phyloP scores from a whole-genome alignment of 2,113 vertebrate species.

The Gnathonemus longibarbis region DNA sequence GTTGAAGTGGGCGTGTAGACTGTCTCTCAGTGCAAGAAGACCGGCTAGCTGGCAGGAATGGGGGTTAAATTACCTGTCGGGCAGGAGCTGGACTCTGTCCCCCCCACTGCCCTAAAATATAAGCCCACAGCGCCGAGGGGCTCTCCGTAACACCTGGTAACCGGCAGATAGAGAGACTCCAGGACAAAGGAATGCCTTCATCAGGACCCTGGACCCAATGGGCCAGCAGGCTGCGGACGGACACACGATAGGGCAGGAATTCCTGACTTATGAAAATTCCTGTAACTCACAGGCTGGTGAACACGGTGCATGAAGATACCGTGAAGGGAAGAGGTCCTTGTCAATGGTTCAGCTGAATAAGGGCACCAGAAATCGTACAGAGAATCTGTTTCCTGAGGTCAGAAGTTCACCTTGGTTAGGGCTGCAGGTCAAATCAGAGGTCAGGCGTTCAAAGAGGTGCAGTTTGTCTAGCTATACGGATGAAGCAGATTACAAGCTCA shows the following conservation, averaged over 20 bases:
- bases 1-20: background rate
- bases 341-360: background rate
- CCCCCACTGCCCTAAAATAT: background rate
- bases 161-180: conserved; percentile 5
- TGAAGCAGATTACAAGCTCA: background rate
- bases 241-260: conserved; percentile 25
- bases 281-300: conserved; percentile 18
- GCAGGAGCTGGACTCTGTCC: background rate
- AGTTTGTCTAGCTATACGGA: background rate
- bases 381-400: background rate
- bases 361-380: background rate
- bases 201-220: conserved; percentile 17
- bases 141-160: conserved; percentile 24
- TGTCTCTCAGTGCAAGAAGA: background rate
- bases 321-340: background rate
- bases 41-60: background rate
- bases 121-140: background rate
- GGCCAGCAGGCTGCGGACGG: conserved; percentile 20
- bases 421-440: background rate
- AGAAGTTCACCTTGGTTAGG: background rate
- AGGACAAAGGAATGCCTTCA: conserved; percentile 28
- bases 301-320: background rate
- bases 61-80: background rate
- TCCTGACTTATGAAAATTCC: conserved; percentile 13
- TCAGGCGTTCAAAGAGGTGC: background rate